phyloP scores from a whole-genome alignment of 2,113 vertebrate genomes.

The Protobothrops mucrosquamatus region DNA sequence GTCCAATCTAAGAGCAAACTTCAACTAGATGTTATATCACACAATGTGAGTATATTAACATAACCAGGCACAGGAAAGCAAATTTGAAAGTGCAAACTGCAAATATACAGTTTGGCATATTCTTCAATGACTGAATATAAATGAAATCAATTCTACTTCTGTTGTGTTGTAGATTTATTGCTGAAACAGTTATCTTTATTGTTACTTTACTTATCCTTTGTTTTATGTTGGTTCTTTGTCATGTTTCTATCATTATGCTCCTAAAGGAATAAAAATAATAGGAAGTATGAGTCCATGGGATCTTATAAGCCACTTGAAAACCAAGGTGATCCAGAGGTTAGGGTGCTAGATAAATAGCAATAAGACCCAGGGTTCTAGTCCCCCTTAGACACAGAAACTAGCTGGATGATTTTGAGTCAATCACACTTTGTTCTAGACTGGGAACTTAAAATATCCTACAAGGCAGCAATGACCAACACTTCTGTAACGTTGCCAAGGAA shows the following conservation, averaged over 20 bases:
- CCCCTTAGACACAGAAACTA: not conserved
- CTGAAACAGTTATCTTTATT: not conserved
- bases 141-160: constrained; percentile 5
- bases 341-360: not conserved
- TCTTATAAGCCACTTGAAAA: not conserved
- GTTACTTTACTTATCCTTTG: not conserved
- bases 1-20: not conserved
- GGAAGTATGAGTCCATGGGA: not conserved
- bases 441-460: not conserved
- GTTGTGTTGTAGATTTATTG: not conserved
- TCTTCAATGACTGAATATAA: not conserved
- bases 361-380: not conserved
- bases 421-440: not conserved
- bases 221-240: not conserved
- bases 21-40: not conserved
- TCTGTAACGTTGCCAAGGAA: not conserved
- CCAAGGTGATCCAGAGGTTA: not conserved
- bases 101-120: not conserved
- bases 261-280: not conserved
- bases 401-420: not conserved
- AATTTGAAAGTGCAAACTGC: not conserved
- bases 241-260: not conserved
- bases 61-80: not conserved
- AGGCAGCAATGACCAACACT: not conserved
- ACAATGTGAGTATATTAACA: not conserved